Evolutionary conservation across 2,888 invertebrate species (phyloP), one percentile per base, ranked within the genome.

Genomic region (Chaetogeoica ovagalla): DNA sequence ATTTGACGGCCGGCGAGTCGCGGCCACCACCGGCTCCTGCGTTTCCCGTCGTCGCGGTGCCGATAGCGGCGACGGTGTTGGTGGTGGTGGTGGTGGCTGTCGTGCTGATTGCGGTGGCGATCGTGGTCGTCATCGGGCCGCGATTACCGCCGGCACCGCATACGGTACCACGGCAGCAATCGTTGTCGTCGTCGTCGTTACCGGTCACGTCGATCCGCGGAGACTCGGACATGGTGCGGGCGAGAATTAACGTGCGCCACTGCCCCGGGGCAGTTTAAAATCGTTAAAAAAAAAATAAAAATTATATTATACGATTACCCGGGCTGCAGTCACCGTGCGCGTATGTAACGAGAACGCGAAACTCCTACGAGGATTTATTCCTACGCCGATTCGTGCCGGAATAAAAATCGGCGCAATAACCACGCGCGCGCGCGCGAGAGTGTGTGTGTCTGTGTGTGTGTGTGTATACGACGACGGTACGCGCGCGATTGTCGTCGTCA

Each of bases 1-100:
- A 91, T 83, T 91, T 91, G 72, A 91, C 91, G 0, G 89, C 89
- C 0, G 87, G 79, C 57, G 86, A 55, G 52, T 77, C 77, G 82
- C 55, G 66, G 76, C 23, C 68, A 30, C 81, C 71, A 21, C 81
- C 77, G 23, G n/a, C n/a, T 66, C 66, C 9, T 5, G 70, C n/a
- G 6, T 57, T 11, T 17, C 63, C 19, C 13, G 70, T n/a, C 37
- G n/a, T n/a, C 9, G 79, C 55, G 19, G 77, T 48, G 57, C 59
- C 21, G 39, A n/a, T 39, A 39, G 4, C 39, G 39, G 4, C 7
- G 39, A 4, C 23, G 55, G n/a, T 17, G 55, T 13, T 48, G 48
- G 23, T 39, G 4, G 39, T 43, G n/a, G 21, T 39, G n/a, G n/a
- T n/a, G n/a, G n/a, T n/a, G n/a, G n/a, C n/a, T n/a, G n/a, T n/a